phyloP scores from a whole-genome alignment of 2,797 vertebrate genomes.

The Schizopygopsis pylzovi region DNA sequence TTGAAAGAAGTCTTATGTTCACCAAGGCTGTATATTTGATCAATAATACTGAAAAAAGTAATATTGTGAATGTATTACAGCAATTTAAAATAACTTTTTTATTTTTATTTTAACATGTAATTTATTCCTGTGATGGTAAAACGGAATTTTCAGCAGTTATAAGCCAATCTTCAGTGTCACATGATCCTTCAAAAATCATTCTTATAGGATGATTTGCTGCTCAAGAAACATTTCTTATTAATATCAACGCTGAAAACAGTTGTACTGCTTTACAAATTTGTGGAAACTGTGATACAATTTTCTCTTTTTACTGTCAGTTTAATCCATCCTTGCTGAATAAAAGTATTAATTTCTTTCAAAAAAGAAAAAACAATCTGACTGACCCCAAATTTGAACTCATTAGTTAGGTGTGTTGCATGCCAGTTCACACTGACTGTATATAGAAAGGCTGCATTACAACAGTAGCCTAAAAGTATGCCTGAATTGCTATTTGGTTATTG shows the following conservation, averaged over 20 bases:
- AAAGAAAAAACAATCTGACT: neutral
- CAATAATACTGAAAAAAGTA: neutral
- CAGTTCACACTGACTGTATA: neutral
- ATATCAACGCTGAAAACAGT: no score
- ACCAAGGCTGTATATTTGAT: neutral
- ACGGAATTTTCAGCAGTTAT: neutral
- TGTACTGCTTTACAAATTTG: neutral
- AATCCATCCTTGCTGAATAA: neutral
- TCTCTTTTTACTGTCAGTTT: neutral
- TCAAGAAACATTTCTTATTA: neutral
- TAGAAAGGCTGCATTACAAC: neutral
- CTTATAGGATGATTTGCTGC: neutral
- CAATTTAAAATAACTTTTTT: neutral
- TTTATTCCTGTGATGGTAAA: neutral
- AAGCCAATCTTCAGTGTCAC: neutral
- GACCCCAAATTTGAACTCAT: neutral
- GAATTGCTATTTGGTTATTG: neutral
- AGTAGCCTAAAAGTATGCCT: neutral
- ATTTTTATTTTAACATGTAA: neutral
- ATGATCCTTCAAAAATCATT: neutral
- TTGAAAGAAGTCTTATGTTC: neutral
- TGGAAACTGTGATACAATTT: neutral
- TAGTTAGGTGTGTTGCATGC: neutral
- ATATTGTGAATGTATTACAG: neutral
- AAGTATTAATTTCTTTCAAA: neutral